Evolutionary conservation across 2,888 invertebrate genomes (phyloP).

Genomic region (Caenorhabditis japonica): DNA sequence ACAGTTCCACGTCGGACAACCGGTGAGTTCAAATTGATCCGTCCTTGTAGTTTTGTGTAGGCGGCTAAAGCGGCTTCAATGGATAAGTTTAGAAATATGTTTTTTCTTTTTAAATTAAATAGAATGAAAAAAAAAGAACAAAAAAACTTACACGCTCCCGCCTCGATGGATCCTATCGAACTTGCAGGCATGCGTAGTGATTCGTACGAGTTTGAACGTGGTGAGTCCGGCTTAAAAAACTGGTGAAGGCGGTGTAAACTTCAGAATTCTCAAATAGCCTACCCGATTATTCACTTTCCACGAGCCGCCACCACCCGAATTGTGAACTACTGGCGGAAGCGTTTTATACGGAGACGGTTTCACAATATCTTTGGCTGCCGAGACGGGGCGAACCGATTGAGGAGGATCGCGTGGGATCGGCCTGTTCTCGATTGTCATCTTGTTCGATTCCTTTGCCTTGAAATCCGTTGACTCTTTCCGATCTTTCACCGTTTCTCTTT

Average conservation of each 20-base stretch:
- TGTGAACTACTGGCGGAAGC: slow-evolving; percentile 14
- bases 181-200: slow-evolving; percentile 19
- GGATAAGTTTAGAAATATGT: no score
- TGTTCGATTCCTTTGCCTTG: slow-evolving; percentile 1
- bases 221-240: slow-evolving; percentile 25
- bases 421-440: not conserved
- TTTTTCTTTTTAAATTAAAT: not conserved
- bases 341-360: slow-evolving; percentile 7
- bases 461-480: no score
- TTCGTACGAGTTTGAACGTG: slow-evolving; percentile 19
- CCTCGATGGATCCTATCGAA: slow-evolving; percentile 33
- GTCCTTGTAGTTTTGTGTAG: slow-evolving; percentile 6
- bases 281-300: slow-evolving; percentile 8
- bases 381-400: slow-evolving; percentile 15
- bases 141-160: slow-evolving; percentile 25
- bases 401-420: not conserved
- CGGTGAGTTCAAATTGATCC: not conserved
- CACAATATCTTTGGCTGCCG: slow-evolving; percentile 22
- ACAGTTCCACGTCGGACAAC: slow-evolving; percentile 15
- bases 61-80: slow-evolving; percentile 11
- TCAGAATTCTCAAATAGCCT: not conserved
- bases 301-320: slow-evolving; percentile 1
- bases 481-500: not conserved
- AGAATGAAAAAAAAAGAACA: not conserved
- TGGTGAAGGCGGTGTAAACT: not conserved